Evolutionary conservation across 2,113 vertebrate genomes (phyloP).

Genomic region (Corythaixoides concolor): DNA sequence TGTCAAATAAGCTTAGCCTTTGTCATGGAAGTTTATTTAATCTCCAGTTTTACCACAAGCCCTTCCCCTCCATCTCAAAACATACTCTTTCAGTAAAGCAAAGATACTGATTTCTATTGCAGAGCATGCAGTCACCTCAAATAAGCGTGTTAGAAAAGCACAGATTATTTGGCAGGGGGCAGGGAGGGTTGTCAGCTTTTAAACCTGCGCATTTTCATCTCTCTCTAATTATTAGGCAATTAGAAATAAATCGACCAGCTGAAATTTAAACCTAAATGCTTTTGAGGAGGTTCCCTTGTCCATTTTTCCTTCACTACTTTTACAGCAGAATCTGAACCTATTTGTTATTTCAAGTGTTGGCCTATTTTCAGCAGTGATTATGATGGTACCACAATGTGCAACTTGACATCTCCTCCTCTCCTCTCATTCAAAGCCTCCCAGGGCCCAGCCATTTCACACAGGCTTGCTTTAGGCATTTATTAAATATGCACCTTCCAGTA

Average conservation of each 20-base stretch:
- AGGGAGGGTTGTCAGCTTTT: background rate
- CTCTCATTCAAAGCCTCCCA: constrained; percentile 84
- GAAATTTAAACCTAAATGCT: constrained; percentile 1
- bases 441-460: constrained; percentile 80
- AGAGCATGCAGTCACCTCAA: background rate
- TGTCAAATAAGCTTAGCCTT: background rate
- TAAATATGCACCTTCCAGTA: constrained; percentile 98
- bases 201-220: background rate
- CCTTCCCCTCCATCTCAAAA: background rate
- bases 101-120: background rate
- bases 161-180: background rate
- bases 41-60: background rate
- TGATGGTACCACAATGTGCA: constrained; percentile 68
- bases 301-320: background rate
- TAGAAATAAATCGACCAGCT: background rate
- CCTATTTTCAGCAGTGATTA: constrained; percentile 85
- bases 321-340: constrained; percentile 63
- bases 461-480: constrained; percentile 95
- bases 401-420: constrained; percentile 81
- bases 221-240: background rate
- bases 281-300: background rate
- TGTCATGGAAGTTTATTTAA: background rate
- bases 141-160: background rate
- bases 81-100: background rate
- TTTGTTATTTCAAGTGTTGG: constrained; percentile 70